Evolutionary conservation across 2,113 vertebrate species (phyloP), one percentile per base, ranked within the genome.

Genomic region (Corynorhinus townsendii): DNA sequence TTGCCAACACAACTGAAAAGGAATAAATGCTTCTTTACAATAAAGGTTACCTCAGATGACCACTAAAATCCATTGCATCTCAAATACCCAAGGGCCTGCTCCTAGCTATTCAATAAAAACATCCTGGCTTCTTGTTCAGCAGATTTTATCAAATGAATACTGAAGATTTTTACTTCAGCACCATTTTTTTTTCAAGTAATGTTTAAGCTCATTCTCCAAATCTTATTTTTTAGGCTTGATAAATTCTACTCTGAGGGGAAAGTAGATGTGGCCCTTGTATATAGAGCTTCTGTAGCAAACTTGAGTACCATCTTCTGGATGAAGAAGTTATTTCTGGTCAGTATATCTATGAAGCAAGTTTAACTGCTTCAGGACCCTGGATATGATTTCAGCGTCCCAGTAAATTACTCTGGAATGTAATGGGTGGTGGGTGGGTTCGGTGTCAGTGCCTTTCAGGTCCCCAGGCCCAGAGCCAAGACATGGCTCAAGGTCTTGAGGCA

Each of bases 11-110:
- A 52, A 87, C 0, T 94, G 86, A 93, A 95, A 75, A 75, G 35
- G 9, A 88, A 75, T 86, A 80, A 80, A 80, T 66, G 30, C 28
- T 96, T 90, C 64, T 91, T 90, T 80, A 89, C 95, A 91, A 90
- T 84, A 28, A 80, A 80, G 35, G 94, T 96, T 79, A 80, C 33
- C 56, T 86, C 49, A 80, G 45, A 87, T 71, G 76, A 72, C 35
- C 56, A 84, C 56, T 76, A 86, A 84, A 83, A 82, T 84, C 28
- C 47, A 68, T 19, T 43, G 20, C 20, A 45, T 56, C 26, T 64
- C 81, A 87, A 76, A 75, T 33, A 84, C 52, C 22, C 24, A 59
- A 87, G 12, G 12, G 26, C 47, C 62, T 33, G 62, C 33, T 79
- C n/a, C 49, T 0, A 52, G 30, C 35, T 79, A 56, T 20, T 81